Conservation (phyloP, 2,797 vertebrate species). For the Chrosomus eos region DNA sequence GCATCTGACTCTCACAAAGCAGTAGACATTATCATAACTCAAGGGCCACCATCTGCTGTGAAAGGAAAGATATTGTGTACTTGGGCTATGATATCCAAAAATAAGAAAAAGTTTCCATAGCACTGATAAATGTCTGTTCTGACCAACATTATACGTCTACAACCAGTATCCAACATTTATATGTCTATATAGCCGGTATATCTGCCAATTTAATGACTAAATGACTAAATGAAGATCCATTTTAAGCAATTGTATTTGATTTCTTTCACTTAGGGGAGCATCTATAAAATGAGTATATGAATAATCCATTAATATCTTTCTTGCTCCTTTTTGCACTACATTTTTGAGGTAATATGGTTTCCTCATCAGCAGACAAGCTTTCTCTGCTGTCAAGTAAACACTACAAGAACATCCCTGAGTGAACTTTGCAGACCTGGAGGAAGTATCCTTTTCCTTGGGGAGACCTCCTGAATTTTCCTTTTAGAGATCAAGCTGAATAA, state of each 20-base stretch:
- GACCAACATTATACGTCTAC: background rate
- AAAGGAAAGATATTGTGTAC: background rate
- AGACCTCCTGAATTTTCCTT: conserved; percentile 67
- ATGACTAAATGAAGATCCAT: background rate
- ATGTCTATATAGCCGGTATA: background rate
- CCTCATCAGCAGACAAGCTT: conserved; percentile 70
- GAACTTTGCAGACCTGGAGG: conserved; percentile 59
- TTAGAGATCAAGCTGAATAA: conserved; percentile 58
- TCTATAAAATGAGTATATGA: background rate
- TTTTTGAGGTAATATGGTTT: conserved; percentile 69
- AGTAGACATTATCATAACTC: conserved; percentile 43
- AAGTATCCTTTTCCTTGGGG: conserved; percentile 62
- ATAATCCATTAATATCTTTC: background rate
- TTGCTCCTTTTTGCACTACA: background rate
- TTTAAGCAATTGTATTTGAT: background rate
- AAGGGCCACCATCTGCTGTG: conserved; percentile 43
- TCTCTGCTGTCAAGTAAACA: conserved; percentile 49
- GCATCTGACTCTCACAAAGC: conserved; percentile 47
- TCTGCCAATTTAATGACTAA: background rate
- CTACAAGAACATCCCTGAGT: conserved; percentile 64
- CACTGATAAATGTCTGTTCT: background rate
- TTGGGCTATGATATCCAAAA: conserved; percentile 3
- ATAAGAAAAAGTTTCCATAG: background rate
- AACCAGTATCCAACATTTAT: background rate
- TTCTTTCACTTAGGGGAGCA: background rate